Base-by-base conservation (phyloP, 2,888 invertebrate genomes). In the Platypus cylindrus region DNA sequence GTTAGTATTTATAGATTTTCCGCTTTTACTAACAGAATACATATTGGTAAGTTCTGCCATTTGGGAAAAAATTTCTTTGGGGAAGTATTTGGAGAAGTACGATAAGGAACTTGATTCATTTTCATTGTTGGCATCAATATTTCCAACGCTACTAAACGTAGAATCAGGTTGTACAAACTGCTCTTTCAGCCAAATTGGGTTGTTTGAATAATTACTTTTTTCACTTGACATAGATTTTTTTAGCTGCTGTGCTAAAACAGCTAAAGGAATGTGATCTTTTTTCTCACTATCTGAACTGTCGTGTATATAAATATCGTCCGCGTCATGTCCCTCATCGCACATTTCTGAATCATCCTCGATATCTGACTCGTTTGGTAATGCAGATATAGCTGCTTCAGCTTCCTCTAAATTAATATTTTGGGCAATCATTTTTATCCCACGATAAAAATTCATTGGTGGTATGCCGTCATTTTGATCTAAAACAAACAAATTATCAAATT, bases 51-150 rank as follows among this genome's bases (percentile, higher is more conserved):
- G 34, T 42, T 37, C 37, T 30, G 37, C 35, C 14, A 42, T 17
- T 28, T 37, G 35, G 8, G 22, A 18, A 39, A 44, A 38, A 15
- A 32, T 18, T 18, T 30, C 8, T 11, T 35, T 26, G 26, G 30
- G 37, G 27, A 42, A 42, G 26, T 44, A 44, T 31, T 42, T 36
- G 17, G 20, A 28, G 17, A 42, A 42, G 32, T 44, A 42, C 30
- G 22, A 15, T 22, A 41, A 17, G 25, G 38, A 41, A 18, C 31
- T 43, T 16, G n/a, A n/a, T n/a, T n/a, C n/a, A n/a, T n/a, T n/a
- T n/a, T n/a, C n/a, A n/a, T n/a, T n/a, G n/a, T n/a, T n/a, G n/a
- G n/a, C n/a, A n/a, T n/a, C n/a, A n/a, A n/a, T n/a, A n/a, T n/a
- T n/a, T n/a, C n/a, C n/a, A n/a, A n/a, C n/a, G n/a, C n/a, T n/a